Percentiles rank a stretch among this genome's conserved stretches.
These are phyloP conservation scores for Pangasius djambal DNA, from an alignment of 2,797 vertebrate species.

Conservation along the genomic window DNA sequence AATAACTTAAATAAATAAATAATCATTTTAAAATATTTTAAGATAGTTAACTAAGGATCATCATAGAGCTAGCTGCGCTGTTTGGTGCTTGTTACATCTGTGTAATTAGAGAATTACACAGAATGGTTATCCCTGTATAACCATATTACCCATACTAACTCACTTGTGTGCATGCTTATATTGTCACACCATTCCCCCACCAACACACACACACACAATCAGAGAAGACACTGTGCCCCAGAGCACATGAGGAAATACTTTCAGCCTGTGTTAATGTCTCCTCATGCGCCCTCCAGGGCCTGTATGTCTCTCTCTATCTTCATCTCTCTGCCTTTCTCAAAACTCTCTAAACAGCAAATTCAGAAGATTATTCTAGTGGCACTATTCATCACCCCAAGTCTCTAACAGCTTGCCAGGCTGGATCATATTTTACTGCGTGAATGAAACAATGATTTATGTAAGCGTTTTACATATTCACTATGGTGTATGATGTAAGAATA, in stretches of 20 bases:
- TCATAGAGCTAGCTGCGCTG: too few relatives aligned
- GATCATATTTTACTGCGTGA: neutral
- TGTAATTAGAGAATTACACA: neutral
- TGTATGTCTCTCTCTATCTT: conserved; percentile 54
- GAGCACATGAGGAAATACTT: conserved; percentile 68
- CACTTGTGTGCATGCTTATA: neutral
- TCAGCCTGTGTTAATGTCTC: conserved; percentile 72
- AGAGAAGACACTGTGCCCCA: conserved; percentile 65
- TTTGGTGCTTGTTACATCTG: conserved; percentile 5
- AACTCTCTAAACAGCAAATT: neutral
- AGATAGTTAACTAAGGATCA: too few relatives aligned
- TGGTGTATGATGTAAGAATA: neutral
- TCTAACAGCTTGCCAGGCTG: neutral
- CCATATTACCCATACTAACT: conserved; percentile 7
- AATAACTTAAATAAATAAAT: too few relatives aligned
- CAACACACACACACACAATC: conserved; percentile 32
- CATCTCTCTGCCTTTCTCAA: conserved; percentile 17
- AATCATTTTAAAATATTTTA: too few relatives aligned
- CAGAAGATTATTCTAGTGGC: neutral
- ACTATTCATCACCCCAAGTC: neutral
- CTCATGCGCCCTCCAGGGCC: conserved; percentile 59
- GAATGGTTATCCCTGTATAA: conserved; percentile 6
- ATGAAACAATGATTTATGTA: neutral
- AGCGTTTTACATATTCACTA: neutral
- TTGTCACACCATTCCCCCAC: neutral